Evolutionary conservation across 2,888 invertebrate genomes (phyloP).

Genomic region (Protonemura montana): DNA sequence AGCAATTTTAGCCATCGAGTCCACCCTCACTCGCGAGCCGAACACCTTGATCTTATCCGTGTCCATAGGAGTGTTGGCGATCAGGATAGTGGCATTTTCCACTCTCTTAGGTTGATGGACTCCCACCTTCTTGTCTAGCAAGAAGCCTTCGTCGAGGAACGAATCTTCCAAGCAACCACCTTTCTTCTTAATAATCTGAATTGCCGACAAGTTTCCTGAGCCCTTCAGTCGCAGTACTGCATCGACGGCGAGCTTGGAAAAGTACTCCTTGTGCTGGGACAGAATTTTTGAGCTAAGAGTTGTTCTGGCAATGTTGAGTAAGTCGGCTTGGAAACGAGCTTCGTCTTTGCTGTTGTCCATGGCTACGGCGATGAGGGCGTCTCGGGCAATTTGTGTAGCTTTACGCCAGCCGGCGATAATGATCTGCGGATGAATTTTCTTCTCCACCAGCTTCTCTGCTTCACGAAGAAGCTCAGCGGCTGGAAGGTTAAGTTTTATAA

Average conservation of each 20-base stretch:
- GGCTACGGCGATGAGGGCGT: slow-evolving; percentile 80
- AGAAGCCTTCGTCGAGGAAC: slow-evolving; percentile 92
- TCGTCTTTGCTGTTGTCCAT: slow-evolving; percentile 81
- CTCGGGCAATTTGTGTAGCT: slow-evolving; percentile 83
- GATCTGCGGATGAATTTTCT: slow-evolving; percentile 97
- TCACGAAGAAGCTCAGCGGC: slow-evolving; percentile 94
- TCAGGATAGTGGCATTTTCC: slow-evolving; percentile 94
- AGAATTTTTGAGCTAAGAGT: slow-evolving; percentile 98
- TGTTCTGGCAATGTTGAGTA: slow-evolving; percentile 96
- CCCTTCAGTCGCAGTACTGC: slow-evolving; percentile 95
- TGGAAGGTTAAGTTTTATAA: slow-evolving; percentile 51
- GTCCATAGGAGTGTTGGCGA: slow-evolving; percentile 99
- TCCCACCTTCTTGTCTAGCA: slow-evolving; percentile 95
- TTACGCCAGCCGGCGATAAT: slow-evolving; percentile 96
- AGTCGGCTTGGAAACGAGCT: slow-evolving; percentile 82
- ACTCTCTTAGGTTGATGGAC: slow-evolving; percentile 96
- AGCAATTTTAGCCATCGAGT: slow-evolving; percentile 94
- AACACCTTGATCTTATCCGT: slow-evolving; percentile 99
- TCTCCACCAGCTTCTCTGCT: slow-evolving; percentile 91
- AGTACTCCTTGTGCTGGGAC: slow-evolving; percentile 96
- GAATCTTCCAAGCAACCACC: slow-evolving; percentile 94
- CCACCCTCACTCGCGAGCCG: slow-evolving; percentile 92
- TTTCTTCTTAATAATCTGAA: slow-evolving; percentile 96
- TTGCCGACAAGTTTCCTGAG: slow-evolving; percentile 92
- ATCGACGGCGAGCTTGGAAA: slow-evolving; percentile 93